A percentile compares a stretch with the other conserved stretches of the same genome.
These are phyloP conservation scores for Thymelicus sylvestris DNA, from an alignment of 2,888 invertebrate species.

Conservation along the genomic window DNA sequence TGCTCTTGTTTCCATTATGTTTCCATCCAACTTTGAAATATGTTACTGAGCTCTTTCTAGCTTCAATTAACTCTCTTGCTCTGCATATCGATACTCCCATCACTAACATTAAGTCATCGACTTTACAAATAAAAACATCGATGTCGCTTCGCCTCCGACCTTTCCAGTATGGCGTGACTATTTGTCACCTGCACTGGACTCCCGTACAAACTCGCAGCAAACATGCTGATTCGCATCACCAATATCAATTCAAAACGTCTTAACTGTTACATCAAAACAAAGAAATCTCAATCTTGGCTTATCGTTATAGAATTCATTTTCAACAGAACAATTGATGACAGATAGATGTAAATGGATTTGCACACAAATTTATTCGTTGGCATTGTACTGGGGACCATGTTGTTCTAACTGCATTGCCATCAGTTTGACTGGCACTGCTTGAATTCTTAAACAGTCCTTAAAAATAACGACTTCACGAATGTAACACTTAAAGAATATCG, in stretches of 20 bases:
- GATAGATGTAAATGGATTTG: constrained; percentile 42
- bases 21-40: background rate
- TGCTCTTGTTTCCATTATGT: background rate
- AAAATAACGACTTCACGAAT: constrained; percentile 36
- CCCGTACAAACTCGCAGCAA: constrained; percentile 76
- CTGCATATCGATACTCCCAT: constrained; percentile 48
- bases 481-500: constrained; percentile 33
- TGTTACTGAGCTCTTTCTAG: background rate
- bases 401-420: constrained; percentile 75
- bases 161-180: constrained; percentile 79
- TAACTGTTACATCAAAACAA: constrained; percentile 38
- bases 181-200: constrained; percentile 83
- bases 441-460: constrained; percentile 60
- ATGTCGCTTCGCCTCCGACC: constrained; percentile 73
- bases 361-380: constrained; percentile 68
- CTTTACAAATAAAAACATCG: constrained; percentile 78
- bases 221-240: constrained; percentile 80
- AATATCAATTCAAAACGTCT: constrained; percentile 49
- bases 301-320: constrained; percentile 3
- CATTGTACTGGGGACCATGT: constrained; percentile 70
- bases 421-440: constrained; percentile 71
- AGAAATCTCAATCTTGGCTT: constrained; percentile 40
- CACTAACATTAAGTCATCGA: constrained; percentile 81
- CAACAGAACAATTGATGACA: background rate
- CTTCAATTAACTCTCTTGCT: constrained; percentile 1